Percentiles rank a stretch among this genome's conserved stretches.
Evolutionary conservation across 2,113 vertebrate species (phyloP).

Genomic region (Calcarius ornatus): DNA sequence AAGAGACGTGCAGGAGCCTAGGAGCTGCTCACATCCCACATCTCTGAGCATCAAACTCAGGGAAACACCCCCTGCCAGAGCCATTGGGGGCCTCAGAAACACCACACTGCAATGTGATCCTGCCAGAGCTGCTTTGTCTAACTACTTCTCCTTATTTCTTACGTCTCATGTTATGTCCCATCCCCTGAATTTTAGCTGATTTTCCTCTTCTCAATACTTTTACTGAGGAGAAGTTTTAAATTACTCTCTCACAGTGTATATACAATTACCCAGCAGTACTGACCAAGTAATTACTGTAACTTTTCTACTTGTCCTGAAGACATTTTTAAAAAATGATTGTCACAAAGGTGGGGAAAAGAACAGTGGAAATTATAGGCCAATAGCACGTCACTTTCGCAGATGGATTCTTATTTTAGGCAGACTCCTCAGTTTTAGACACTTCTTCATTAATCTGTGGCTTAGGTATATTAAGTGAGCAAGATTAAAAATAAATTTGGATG

Average conservation of each 20-base stretch:
- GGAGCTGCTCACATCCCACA: not conserved
- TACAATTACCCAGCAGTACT: not conserved
- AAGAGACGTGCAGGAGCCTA: not conserved
- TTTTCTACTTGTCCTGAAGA: not conserved
- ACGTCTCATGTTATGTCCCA: not conserved
- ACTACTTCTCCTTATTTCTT: not conserved
- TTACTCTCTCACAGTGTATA: not conserved
- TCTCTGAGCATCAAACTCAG: not conserved
- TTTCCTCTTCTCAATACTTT: not conserved
- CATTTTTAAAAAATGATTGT: not conserved
- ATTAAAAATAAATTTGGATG: conserved; percentile 52
- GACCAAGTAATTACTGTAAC: not conserved
- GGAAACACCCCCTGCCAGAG: not conserved
- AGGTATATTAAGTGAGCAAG: conserved; percentile 28
- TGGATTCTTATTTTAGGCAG: conserved; percentile 34
- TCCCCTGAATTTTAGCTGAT: not conserved
- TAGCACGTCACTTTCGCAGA: not conserved
- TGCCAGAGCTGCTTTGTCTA: not conserved
- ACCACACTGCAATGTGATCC: not conserved
- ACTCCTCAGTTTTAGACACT: conserved; percentile 36
- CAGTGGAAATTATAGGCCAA: not conserved
- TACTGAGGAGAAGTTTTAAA: not conserved
- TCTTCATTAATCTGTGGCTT: conserved; percentile 46
- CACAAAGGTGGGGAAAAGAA: not conserved
- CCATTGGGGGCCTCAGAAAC: not conserved